These are phyloP conservation scores for Punctoribates punctum DNA, from an alignment of 2,888 invertebrate genomes.

Conservation along the genomic window DNA sequence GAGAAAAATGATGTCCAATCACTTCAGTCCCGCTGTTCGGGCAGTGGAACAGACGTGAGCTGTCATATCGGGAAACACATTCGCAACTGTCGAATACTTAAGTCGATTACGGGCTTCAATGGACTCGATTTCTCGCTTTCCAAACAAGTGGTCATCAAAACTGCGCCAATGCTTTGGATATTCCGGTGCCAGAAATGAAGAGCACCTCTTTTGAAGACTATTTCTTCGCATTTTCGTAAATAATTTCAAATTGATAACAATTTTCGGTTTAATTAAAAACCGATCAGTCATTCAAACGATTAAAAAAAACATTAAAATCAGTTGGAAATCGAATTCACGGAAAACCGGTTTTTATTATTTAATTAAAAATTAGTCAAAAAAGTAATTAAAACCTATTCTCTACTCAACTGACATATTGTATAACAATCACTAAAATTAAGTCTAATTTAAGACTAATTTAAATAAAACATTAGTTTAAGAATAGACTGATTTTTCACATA, in stretches of 20 bases:
- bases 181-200: conserved; percentile 34
- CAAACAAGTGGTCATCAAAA: conserved; percentile 35
- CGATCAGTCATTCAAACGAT: too few species aligned
- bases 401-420: too few species aligned
- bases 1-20: conserved; percentile 39
- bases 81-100: conserved; percentile 36
- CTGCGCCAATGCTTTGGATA: conserved; percentile 42
- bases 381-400: too few species aligned
- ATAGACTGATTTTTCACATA: neutral
- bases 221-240: neutral
- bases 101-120: conserved; percentile 37
- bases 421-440: too few species aligned
- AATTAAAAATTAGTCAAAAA: too few species aligned
- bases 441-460: neutral
- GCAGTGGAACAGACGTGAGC: conserved; percentile 22
- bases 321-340: too few species aligned
- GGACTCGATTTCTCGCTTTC: conserved; percentile 39
- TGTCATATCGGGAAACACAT: conserved; percentile 37
- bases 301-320: too few species aligned
- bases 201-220: neutral
- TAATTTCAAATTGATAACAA: neutral
- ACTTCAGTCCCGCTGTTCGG: conserved; percentile 26
- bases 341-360: too few species aligned
- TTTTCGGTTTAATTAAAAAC: neutral
- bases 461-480: neutral